phyloP scores from a whole-genome alignment of 2,888 invertebrate species.

The Imbricaverruca yamaguchii region DNA sequence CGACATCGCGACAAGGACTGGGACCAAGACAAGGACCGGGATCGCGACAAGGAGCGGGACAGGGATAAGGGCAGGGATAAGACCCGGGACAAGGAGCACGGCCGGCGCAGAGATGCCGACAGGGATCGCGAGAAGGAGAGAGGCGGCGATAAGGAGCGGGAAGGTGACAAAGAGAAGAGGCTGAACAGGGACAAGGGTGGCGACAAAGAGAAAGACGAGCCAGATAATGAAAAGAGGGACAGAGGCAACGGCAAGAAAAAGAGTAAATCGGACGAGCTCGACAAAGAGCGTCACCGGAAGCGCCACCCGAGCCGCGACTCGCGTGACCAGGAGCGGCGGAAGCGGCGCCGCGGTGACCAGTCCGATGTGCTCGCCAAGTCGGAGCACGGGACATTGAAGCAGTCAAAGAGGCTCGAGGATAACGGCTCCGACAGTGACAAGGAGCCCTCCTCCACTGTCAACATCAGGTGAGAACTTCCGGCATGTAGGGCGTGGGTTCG shows the following conservation, averaged over 20 bases:
- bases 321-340: slow-evolving; percentile 18
- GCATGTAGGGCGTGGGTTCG: not conserved
- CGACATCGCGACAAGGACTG: slow-evolving; percentile 24
- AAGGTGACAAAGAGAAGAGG: slow-evolving; percentile 24
- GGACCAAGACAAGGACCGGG: slow-evolving; percentile 22
- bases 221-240: no score
- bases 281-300: not conserved
- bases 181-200: slow-evolving; percentile 23
- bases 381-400: slow-evolving; percentile 25
- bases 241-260: not conserved
- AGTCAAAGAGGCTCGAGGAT: not conserved
- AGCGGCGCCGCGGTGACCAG: slow-evolving; percentile 23
- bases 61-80: not conserved
- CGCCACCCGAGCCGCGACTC: slow-evolving; percentile 16
- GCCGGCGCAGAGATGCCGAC: slow-evolving; percentile 1
- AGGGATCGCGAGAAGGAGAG: slow-evolving; percentile 25
- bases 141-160: slow-evolving; percentile 24
- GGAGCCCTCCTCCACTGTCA: slow-evolving; percentile 18
- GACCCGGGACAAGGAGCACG: not conserved
- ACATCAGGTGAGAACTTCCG: not conserved
- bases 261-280: not conserved
- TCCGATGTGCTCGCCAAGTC: slow-evolving; percentile 21
- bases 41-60: slow-evolving; percentile 22
- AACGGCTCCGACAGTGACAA: not conserved
- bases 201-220: no score